phyloP scores from a whole-genome alignment of 2,888 invertebrate species.

The Polia nebulosa region DNA sequence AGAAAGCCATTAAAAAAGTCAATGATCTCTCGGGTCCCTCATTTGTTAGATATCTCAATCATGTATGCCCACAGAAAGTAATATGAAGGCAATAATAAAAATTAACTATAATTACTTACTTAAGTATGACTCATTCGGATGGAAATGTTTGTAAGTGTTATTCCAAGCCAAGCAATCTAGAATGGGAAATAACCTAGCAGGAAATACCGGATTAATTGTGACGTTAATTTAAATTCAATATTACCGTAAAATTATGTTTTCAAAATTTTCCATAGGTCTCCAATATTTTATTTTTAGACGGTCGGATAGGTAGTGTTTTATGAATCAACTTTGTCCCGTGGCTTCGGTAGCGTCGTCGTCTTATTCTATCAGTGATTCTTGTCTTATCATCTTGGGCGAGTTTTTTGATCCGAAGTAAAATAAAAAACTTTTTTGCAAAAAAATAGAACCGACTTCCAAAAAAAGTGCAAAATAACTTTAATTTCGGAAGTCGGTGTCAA shows the following conservation, averaged over 20 bases:
- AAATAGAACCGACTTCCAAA: no score
- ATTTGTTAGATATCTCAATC: background rate
- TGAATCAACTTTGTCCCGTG: background rate
- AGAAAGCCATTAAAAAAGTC: conserved; percentile 17
- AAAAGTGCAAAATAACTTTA: no score
- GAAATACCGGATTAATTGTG: conserved; percentile 46
- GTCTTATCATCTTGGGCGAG: no score
- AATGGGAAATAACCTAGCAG: conserved; percentile 54
- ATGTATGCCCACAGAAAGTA: background rate
- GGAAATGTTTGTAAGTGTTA: background rate
- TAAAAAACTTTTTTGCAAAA: no score
- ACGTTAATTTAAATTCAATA: conserved; percentile 23
- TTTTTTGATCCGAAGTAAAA: no score
- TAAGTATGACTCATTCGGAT: conserved; percentile 17
- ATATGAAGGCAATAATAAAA: conserved; percentile 12
- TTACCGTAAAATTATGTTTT: conserved; percentile 23
- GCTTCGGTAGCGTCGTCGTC: background rate
- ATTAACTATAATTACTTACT: background rate
- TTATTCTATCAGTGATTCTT: no score
- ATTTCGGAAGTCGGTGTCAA: no score
- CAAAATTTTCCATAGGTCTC: background rate
- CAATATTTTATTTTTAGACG: background rate
- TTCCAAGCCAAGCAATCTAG: conserved; percentile 22
- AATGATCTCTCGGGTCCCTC: background rate
- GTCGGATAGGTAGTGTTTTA: background rate